Evolutionary conservation across 1,140 invertebrate species (phyloP).

Genomic region (Cherax destructor): DNA sequence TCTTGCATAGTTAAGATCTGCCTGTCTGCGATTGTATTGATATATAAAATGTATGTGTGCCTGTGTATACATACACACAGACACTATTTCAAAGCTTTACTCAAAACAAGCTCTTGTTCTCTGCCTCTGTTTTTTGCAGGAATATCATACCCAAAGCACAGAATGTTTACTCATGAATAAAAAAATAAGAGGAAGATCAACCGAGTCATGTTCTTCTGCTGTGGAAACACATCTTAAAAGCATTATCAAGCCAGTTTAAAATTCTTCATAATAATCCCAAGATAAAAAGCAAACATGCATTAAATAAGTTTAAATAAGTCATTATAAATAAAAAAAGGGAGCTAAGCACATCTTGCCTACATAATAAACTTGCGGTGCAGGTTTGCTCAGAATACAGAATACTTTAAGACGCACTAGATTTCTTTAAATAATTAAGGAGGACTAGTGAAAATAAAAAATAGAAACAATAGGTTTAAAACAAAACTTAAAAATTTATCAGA

Average conservation of each 20-base stretch:
- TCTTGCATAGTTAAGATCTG: too few relatives aligned
- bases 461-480: not conserved
- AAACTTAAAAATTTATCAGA: not conserved
- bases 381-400: constrained; percentile 16
- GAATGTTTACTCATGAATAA: not conserved
- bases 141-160: not conserved
- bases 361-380: constrained; percentile 6
- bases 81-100: not conserved
- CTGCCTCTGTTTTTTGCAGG: not conserved
- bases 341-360: constrained; percentile 49
- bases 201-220: constrained; percentile 11
- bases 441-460: not conserved
- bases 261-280: constrained; percentile 33
- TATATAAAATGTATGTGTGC: too few relatives aligned
- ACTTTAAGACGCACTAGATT: not conserved
- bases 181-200: not conserved
- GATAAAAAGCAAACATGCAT: constrained; percentile 50
- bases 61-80: not conserved
- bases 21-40: too few relatives aligned
- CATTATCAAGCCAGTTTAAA: constrained; percentile 31
- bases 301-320: constrained; percentile 59
- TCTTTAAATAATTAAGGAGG: not conserved
- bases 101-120: not conserved
- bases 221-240: constrained; percentile 29
- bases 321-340: constrained; percentile 43